Conservation (phyloP, 2,113 vertebrate species). For the Theropithecus gelada region DNA sequence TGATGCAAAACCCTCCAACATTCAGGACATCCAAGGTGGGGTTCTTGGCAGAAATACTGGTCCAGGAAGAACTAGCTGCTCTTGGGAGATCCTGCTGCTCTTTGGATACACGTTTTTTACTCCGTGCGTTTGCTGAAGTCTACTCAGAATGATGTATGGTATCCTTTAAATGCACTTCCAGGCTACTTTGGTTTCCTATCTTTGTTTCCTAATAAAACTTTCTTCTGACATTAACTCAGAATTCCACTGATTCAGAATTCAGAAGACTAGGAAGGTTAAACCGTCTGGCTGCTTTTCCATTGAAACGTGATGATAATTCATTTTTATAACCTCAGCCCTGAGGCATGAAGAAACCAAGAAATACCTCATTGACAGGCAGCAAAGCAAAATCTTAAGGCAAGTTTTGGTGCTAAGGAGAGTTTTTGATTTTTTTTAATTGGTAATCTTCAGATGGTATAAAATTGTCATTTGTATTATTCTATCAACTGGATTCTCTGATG, state of each 20-base stretch:
- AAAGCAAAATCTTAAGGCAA: not conserved
- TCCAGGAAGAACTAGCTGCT: not conserved
- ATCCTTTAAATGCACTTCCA: not conserved
- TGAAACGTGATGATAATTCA: not conserved
- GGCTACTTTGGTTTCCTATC: not conserved
- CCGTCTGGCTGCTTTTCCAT: not conserved
- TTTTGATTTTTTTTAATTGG: not conserved
- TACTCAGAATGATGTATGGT: not conserved
- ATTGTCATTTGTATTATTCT: conserved; percentile 1
- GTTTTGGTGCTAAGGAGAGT: not conserved
- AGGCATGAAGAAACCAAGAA: not conserved
- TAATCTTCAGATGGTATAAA: not conserved
- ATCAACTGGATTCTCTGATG: not conserved
- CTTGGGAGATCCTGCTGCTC: not conserved
- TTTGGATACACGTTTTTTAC: not conserved
- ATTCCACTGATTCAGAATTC: not conserved
- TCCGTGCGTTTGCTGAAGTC: not conserved
- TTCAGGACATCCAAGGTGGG: not conserved
- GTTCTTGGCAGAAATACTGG: not conserved
- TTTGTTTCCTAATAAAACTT: not conserved
- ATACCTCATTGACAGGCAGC: not conserved
- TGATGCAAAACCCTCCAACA: not conserved
- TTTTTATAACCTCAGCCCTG: not conserved
- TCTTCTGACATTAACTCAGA: not conserved
- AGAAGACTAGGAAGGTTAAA: not conserved